These are phyloP conservation scores for Hypanus sabinus DNA, from an alignment of 2,113 vertebrate species.

Conservation along the genomic window DNA sequence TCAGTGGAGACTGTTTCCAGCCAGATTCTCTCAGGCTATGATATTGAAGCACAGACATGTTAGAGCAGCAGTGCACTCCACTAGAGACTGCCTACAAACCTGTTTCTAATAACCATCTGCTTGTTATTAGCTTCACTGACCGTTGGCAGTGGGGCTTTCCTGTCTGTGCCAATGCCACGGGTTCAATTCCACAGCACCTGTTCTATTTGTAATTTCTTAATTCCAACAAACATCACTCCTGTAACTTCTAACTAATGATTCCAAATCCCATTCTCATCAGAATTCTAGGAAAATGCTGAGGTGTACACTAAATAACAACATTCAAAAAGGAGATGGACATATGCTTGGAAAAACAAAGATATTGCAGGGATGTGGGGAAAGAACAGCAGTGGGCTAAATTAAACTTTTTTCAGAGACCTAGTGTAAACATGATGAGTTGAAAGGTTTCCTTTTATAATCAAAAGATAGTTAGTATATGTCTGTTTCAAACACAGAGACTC, in stretches of 20 bases:
- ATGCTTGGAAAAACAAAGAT: neutral
- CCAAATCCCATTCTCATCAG: neutral
- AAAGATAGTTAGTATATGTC: neutral
- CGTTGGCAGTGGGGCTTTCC: neutral
- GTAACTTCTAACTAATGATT: neutral
- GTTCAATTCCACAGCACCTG: neutral
- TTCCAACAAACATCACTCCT: neutral
- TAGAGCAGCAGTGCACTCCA: neutral
- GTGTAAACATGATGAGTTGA: too few species aligned
- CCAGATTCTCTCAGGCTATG: neutral
- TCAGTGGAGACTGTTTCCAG: neutral
- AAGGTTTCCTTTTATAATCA: neutral
- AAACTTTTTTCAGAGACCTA: neutral
- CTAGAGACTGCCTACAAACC: neutral
- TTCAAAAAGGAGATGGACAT: too few species aligned
- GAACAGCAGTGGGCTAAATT: neutral
- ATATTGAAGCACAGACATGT: neutral
- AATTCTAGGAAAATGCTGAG: neutral
- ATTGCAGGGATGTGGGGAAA: neutral
- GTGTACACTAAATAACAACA: neutral
- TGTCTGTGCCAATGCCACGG: neutral
- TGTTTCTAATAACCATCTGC: neutral
- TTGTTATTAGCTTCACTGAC: slow-evolving; percentile 4
- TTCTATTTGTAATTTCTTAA: neutral
- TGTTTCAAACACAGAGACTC: neutral